phyloP scores from a whole-genome alignment of 2,113 vertebrate genomes.

The Myiozetetes cayanensis region DNA sequence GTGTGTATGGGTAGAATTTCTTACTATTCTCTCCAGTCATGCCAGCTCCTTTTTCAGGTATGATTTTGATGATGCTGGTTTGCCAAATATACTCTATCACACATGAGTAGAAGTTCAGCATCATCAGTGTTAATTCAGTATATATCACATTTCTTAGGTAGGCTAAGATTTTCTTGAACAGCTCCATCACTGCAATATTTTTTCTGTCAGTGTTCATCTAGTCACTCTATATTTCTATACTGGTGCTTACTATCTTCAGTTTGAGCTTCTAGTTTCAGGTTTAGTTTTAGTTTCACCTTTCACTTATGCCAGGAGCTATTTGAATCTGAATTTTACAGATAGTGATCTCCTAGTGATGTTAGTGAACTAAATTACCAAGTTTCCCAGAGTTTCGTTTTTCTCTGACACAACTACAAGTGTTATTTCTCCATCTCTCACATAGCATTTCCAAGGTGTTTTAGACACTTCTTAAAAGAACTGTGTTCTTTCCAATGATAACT shows the following conservation, averaged over 20 bases:
- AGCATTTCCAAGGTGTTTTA: neutral
- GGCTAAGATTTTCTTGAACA: neutral
- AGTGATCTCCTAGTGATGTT: neutral
- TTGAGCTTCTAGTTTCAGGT: neutral
- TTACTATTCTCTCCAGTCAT: neutral
- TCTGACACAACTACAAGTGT: neutral
- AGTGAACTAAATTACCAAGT: neutral
- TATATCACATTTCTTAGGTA: neutral
- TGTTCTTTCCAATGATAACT: neutral
- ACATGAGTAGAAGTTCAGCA: neutral
- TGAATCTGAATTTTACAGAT: neutral
- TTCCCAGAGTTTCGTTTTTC: neutral
- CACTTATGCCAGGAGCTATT: neutral
- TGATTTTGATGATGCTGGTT: neutral
- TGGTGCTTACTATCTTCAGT: neutral
- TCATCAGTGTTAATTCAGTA: neutral
- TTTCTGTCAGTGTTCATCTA: neutral
- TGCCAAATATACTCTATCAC: neutral
- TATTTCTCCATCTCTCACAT: neutral
- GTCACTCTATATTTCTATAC: neutral
- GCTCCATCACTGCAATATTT: neutral
- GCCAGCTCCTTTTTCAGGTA: neutral
- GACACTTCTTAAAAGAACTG: neutral
- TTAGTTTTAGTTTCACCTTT: neutral
- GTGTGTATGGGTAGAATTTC: neutral